Evolutionary conservation across 1,140 invertebrate genomes (phyloP).

Genomic region (Heterodera schachtii): DNA sequence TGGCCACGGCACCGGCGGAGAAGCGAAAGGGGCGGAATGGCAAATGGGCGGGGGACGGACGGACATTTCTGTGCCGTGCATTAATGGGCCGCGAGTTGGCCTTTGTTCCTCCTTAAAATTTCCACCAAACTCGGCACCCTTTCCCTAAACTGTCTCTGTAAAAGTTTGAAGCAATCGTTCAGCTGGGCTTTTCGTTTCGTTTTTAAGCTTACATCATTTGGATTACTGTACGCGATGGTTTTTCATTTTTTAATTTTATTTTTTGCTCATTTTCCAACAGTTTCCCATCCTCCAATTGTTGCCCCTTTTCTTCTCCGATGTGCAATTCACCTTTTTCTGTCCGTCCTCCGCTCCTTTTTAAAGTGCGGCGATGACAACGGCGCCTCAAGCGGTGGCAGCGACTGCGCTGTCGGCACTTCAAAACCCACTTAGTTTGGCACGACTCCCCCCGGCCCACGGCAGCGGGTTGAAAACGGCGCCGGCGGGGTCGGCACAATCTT

Average conservation of each 20-base stretch:
- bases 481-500: neutral
- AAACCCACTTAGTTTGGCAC: neutral
- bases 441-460: neutral
- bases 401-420: neutral
- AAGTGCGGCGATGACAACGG: neutral
- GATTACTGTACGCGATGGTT: too few species aligned
- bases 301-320: neutral
- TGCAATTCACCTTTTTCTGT: too few species aligned
- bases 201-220: too few species aligned
- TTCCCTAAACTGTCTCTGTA: neutral
- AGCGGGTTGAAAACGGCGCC: constrained; percentile 5
- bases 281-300: too few species aligned
- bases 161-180: too few species aligned
- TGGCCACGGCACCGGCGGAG: constrained; percentile 1
- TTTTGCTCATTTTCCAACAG: too few species aligned
- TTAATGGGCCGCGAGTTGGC: neutral
- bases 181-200: too few species aligned
- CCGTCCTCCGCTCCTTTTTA: too few species aligned
- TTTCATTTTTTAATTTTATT: too few species aligned
- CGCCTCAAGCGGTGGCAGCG: constrained; percentile 8
- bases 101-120: constrained; percentile 1
- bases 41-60: neutral
- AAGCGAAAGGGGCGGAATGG: neutral
- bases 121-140: neutral
- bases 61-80: constrained; percentile 8